Conservation (phyloP, 2,797 vertebrate species). For the Austrolebias charrua region DNA sequence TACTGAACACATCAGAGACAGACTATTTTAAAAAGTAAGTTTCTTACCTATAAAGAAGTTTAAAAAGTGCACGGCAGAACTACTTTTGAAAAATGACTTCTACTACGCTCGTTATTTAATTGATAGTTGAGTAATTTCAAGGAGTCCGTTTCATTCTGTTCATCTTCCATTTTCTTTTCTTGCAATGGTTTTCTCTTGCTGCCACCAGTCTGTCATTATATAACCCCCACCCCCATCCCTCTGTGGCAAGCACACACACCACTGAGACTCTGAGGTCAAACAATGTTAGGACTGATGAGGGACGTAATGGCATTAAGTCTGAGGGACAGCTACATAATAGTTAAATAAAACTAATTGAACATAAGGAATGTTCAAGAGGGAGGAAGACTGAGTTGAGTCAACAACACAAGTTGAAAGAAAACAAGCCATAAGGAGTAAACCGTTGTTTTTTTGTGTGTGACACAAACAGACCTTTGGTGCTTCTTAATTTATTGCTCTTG, state of each 20-base stretch:
- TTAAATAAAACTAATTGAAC: conserved; percentile 51
- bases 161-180: conserved; percentile 21
- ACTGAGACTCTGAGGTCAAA: conserved; percentile 60
- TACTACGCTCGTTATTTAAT: not conserved
- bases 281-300: conserved; percentile 65
- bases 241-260: not conserved
- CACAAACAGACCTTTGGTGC: too few relatives aligned
- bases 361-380: conserved; percentile 54
- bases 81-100: not conserved
- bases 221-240: conserved; percentile 36
- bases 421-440: too few relatives aligned
- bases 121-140: conserved; percentile 12
- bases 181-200: conserved; percentile 29
- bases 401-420: conserved; percentile 36
- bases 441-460: too few relatives aligned
- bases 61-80: not conserved
- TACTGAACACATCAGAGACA: not conserved
- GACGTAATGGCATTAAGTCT: conserved; percentile 73
- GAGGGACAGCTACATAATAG: conserved; percentile 31
- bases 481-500: too few relatives aligned
- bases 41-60: conserved; percentile 44
- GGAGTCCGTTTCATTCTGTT: conserved; percentile 36
- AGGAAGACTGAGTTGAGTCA: conserved; percentile 21
- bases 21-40: not conserved
- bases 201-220: conserved; percentile 38